Conservation (phyloP, 2,113 vertebrate genomes). For the Oryzias curvinotus region DNA sequence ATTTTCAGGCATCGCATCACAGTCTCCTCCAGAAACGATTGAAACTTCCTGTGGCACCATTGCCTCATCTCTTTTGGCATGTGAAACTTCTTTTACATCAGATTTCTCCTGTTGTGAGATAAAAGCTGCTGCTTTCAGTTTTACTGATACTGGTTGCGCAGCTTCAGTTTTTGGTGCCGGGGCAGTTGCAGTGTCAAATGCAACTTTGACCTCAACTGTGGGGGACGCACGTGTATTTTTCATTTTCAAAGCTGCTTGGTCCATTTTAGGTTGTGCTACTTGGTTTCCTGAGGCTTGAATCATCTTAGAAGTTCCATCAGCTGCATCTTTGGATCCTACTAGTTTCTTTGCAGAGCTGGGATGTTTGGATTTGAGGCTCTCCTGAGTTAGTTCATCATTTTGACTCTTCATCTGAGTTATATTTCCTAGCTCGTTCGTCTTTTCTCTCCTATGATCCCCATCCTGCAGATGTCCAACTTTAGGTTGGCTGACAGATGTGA, state of each 20-base stretch:
- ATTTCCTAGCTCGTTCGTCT: slow-evolving; percentile 20
- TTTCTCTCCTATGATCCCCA: slow-evolving; percentile 10
- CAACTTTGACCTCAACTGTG: slow-evolving; percentile 26
- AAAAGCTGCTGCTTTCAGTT: background rate
- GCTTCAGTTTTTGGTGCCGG: slow-evolving; percentile 14
- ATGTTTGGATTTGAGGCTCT: slow-evolving; percentile 11
- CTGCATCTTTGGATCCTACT: slow-evolving; percentile 3
- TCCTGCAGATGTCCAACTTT: slow-evolving; percentile 7
- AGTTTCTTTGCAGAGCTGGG: slow-evolving; percentile 9
- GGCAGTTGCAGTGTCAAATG: slow-evolving; percentile 3
- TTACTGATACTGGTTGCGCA: background rate
- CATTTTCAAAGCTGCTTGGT: slow-evolving; percentile 6
- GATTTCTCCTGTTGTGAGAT: slow-evolving; percentile 19
- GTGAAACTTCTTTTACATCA: slow-evolving; percentile 12
- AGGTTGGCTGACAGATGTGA: background rate
- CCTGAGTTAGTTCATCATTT: slow-evolving; percentile 9
- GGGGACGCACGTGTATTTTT: slow-evolving; percentile 15
- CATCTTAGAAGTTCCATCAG: slow-evolving; percentile 2
- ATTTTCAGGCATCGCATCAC: slow-evolving; percentile 1
- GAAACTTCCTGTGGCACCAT: slow-evolving; percentile 2
- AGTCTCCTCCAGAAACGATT: slow-evolving; percentile 1
- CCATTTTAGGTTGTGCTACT: slow-evolving; percentile 16
- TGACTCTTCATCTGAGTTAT: slow-evolving; percentile 11
- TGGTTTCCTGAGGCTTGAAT: slow-evolving; percentile 14
- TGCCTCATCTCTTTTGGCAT: slow-evolving; percentile 23